Conservation (phyloP, 2,113 vertebrate species). For the Myxocyprinus asiaticus region DNA sequence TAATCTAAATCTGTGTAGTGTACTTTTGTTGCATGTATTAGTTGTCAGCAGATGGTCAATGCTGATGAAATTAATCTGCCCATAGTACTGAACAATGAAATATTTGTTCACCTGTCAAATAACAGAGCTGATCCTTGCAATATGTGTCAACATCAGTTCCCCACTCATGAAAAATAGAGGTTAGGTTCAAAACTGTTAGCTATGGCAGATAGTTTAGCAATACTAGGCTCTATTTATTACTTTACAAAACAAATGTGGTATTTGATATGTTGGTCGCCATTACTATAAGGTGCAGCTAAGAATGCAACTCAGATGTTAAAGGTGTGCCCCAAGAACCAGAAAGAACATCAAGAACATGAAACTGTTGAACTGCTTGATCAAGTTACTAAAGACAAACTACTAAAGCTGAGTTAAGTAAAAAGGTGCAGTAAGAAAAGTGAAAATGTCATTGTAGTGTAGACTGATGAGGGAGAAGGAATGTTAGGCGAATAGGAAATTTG, state of each 20-base stretch:
- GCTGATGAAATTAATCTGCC: slow-evolving; percentile 9
- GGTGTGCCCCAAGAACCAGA: slow-evolving; percentile 13
- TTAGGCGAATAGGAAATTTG: background rate
- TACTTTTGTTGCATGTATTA: background rate
- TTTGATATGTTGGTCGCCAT: background rate
- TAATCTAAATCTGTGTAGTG: background rate
- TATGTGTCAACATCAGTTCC: background rate
- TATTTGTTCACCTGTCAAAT: slow-evolving; percentile 17
- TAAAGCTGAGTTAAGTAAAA: background rate
- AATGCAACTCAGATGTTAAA: background rate
- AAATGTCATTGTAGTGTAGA: background rate
- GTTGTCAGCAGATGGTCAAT: background rate
- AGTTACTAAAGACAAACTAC: background rate
- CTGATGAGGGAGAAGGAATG: background rate
- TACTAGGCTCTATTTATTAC: background rate
- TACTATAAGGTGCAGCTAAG: background rate
- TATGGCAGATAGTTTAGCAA: too few species aligned
- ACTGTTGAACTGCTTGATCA: background rate
- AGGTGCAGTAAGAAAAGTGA: background rate
- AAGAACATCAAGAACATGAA: background rate
- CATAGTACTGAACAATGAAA: slow-evolving; percentile 5
- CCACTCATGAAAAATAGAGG: background rate
- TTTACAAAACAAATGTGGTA: background rate
- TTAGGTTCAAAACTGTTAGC: background rate
- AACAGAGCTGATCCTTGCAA: background rate